Evolutionary conservation across 2,888 invertebrate species (phyloP).

Genomic region (Aphidoletes aphidimyza): DNA sequence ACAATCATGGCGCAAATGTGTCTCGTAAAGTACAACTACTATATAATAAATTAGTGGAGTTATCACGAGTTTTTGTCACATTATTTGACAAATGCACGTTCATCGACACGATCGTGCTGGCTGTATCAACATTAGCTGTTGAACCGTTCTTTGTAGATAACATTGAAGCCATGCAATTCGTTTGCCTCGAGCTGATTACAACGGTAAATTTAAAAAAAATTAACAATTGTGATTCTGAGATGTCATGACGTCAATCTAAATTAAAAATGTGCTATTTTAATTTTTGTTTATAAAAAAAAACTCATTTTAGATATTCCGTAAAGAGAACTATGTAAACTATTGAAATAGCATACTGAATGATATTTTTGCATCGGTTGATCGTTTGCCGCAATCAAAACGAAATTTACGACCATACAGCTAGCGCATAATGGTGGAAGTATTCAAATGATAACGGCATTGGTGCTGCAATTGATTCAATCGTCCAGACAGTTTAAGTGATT

Average conservation of each 20-base stretch:
- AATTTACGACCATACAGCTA: constrained; percentile 90
- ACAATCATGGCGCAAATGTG: constrained; percentile 11
- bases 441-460: constrained; percentile 98
- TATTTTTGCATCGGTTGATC: constrained; percentile 95
- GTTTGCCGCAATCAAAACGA: constrained; percentile 95
- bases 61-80: constrained; percentile 66
- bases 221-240: too few species aligned
- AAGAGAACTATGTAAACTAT: constrained; percentile 89
- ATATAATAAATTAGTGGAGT: constrained; percentile 65
- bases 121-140: constrained; percentile 93
- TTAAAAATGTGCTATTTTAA: constrained; percentile 53
- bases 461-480: constrained; percentile 96
- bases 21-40: constrained; percentile 55
- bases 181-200: constrained; percentile 93
- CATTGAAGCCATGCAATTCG: constrained; percentile 94
- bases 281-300: too few species aligned
- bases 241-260: neutral
- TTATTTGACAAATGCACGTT: constrained; percentile 91
- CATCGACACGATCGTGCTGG: constrained; percentile 94
- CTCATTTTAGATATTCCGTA: constrained; percentile 83
- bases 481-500: constrained; percentile 76
- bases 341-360: constrained; percentile 93
- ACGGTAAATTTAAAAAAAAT: constrained; percentile 74
- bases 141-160: constrained; percentile 99
- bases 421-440: constrained; percentile 88